Base-by-base conservation (phyloP, 1,140 invertebrate genomes). In the Penaeus japonicus region DNA sequence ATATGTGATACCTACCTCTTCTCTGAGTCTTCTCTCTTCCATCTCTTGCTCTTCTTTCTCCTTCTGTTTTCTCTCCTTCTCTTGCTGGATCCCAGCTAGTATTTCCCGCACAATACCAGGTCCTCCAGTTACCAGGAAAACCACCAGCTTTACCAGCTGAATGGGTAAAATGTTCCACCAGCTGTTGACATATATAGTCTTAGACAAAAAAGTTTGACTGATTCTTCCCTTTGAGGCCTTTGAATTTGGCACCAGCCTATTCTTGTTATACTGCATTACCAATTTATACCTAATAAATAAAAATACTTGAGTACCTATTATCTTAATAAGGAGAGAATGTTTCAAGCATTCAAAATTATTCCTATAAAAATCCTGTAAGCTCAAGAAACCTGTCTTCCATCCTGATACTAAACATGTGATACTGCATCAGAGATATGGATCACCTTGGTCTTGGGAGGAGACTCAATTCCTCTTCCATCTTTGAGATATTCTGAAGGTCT, bases 151-250 rank as follows among this genome's bases (percentile, higher is more conserved):
- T 54, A 95, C 95, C 91, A 97, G 94, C 93, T 97, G 96, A 91
- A 97, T 95, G 3, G 97, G 97, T 91, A 98, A 93, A 24, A 96
- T 97, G 92, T 97, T 95, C 91, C 94, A 94, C 70, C 97, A 93
- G 90, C 96, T 94, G 91, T 77, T 57, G 62, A 75, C 4, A 39
- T 39, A 7, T 39, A 39, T 7, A 77, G 53, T 54, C 15, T 20
- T 54, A 39, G 47, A 18, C 4, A 39, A 10, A 39, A n/a, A n/a
- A 10, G 12, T n/a, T n/a, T n/a, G n/a, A n/a, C n/a, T n/a, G n/a
- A n/a, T n/a, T n/a, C n/a, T n/a, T n/a, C n/a, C n/a, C n/a, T n/a
- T n/a, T n/a, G 12, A 39, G 12, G 39, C 39, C 12, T 39, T 4
- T 39, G 39, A 39, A 39, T 1, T 39, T n/a, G n/a, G n/a, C n/a